Evolutionary conservation across 1,140 invertebrate genomes (phyloP).

Genomic region (Nomia melanderi): DNA sequence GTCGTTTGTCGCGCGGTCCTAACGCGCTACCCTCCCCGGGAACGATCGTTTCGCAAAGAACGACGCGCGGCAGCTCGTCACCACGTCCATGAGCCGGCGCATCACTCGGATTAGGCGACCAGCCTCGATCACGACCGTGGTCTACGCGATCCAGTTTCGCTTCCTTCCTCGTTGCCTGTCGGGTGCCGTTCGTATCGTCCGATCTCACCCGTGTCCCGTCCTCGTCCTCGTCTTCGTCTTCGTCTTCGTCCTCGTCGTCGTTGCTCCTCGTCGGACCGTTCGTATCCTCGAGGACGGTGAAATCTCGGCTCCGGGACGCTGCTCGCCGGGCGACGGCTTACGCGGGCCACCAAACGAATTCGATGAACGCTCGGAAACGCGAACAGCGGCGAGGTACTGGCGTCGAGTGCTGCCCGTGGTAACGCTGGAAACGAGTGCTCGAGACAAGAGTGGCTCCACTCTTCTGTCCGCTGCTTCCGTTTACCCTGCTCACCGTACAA

Average conservation of each 20-base stretch:
- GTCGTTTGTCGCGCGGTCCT: slow-evolving; percentile 40
- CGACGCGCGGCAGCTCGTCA: background rate
- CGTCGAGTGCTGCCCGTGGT: background rate
- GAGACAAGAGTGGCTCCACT: background rate
- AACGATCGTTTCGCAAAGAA: background rate
- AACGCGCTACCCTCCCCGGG: slow-evolving; percentile 5
- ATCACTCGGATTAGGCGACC: slow-evolving; percentile 23
- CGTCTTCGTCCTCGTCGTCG: too few relatives aligned
- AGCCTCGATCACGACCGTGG: slow-evolving; percentile 44
- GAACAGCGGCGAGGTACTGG: background rate
- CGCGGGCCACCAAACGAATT: background rate
- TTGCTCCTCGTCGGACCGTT: too few relatives aligned
- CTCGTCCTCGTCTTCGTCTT: too few relatives aligned
- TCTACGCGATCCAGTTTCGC: slow-evolving; percentile 42
- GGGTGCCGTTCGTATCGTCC: too few relatives aligned
- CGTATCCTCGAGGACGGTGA: too few relatives aligned
- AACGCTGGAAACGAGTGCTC: background rate
- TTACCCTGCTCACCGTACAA: slow-evolving; percentile 36
- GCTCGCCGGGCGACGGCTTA: background rate
- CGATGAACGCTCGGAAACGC: background rate
- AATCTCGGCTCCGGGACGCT: too few relatives aligned
- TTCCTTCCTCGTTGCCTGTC: slow-evolving; percentile 4
- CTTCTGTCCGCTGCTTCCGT: background rate
- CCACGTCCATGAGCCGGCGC: slow-evolving; percentile 15
- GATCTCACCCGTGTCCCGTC: too few relatives aligned